Conservation (phyloP, 2,888 invertebrate species). For the Lapara coniferarum region DNA sequence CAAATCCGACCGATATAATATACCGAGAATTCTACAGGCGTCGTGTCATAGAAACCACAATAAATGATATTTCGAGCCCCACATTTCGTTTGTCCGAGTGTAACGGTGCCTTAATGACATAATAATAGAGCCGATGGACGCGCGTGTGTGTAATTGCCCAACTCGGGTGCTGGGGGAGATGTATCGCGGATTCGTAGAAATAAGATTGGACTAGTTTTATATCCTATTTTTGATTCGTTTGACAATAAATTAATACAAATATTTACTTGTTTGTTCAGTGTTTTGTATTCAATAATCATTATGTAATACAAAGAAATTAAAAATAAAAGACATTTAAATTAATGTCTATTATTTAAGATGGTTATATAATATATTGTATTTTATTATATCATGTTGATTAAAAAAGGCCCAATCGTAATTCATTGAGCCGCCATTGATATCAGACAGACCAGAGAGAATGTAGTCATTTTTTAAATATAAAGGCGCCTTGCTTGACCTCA, state of each 20-base stretch:
- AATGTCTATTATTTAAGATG: no score
- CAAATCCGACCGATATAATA: slow-evolving; percentile 37
- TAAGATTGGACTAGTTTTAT: neutral
- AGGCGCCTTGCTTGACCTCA: neutral
- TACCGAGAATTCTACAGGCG: slow-evolving; percentile 33
- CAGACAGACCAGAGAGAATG: neutral
- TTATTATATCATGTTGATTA: no score
- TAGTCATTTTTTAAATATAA: neutral
- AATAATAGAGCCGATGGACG: slow-evolving; percentile 35
- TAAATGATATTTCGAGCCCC: slow-evolving; percentile 34
- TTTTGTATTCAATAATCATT: no score
- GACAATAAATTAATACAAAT: no score
- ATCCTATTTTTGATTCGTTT: neutral
- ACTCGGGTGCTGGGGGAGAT: slow-evolving; percentile 19
- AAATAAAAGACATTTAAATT: no score
- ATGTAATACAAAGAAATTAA: no score
- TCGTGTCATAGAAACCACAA: slow-evolving; percentile 29
- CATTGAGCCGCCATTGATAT: neutral
- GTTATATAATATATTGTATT: no score
- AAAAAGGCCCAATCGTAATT: no score
- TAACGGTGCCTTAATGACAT: slow-evolving; percentile 42
- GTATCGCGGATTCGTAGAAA: neutral
- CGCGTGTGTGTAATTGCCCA: slow-evolving; percentile 39
- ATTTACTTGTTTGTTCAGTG: no score
- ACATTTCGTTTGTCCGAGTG: slow-evolving; percentile 31